These are phyloP conservation scores for Pyrocoelia pectoralis DNA, from an alignment of 2,888 invertebrate species.

Conservation along the genomic window DNA sequence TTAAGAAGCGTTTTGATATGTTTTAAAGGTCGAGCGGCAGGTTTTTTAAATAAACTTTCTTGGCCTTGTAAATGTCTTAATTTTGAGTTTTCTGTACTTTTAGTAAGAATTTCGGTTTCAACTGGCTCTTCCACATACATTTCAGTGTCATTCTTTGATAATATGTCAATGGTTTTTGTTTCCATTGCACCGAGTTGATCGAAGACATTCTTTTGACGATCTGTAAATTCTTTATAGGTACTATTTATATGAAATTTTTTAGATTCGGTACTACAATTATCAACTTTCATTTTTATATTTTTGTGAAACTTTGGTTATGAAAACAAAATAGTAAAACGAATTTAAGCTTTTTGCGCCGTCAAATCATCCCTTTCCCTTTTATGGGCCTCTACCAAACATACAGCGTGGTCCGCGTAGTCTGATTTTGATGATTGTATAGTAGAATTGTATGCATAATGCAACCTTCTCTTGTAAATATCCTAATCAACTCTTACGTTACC, in stretches of 20 bases:
- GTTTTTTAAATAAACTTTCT: conserved; percentile 83
- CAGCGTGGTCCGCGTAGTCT: no score
- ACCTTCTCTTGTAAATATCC: no score
- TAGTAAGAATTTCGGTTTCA: conserved; percentile 48
- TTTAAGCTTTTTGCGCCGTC: no score
- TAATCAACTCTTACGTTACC: no score
- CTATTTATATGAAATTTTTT: conserved; percentile 37
- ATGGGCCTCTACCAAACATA: no score
- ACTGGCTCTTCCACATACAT: conserved; percentile 40
- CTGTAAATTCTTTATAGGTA: conserved; percentile 55
- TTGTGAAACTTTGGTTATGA: no score
- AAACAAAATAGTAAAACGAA: no score
- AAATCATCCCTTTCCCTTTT: no score
- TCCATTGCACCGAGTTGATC: conserved; percentile 66
- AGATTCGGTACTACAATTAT: neutral
- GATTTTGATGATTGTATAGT: no score
- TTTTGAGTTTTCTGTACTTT: conserved; percentile 54
- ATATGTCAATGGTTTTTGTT: conserved; percentile 31
- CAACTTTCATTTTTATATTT: conserved; percentile 25
- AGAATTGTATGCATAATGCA: no score
- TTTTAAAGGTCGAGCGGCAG: conserved; percentile 61
- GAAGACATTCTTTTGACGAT: conserved; percentile 75
- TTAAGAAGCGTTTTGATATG: conserved; percentile 52
- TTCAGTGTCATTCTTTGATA: conserved; percentile 33
- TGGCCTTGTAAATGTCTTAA: conserved; percentile 71